These are phyloP conservation scores for Gopherus evgoodei DNA, from an alignment of 2,113 vertebrate genomes.

Conservation along the genomic window DNA sequence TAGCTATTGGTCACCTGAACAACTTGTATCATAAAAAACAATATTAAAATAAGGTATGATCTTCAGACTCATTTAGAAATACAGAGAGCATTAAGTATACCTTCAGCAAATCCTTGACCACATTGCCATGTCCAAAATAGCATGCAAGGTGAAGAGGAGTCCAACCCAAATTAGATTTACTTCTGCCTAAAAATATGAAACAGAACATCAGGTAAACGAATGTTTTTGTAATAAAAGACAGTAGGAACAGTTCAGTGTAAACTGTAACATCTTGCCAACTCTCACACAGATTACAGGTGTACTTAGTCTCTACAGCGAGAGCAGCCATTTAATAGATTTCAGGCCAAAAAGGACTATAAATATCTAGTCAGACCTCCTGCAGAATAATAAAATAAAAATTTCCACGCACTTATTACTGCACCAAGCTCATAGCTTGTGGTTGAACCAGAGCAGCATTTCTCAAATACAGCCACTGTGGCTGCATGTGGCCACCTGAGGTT, in stretches of 20 bases:
- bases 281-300: rapidly evolving
- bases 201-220: not conserved
- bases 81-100: conserved; percentile 66
- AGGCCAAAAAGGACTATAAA: not conserved
- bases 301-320: not conserved
- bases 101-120: conserved; percentile 91
- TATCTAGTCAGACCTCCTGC: not conserved
- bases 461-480: too few relatives aligned
- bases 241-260: not conserved
- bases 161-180: conserved; percentile 87
- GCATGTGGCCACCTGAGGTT: too few relatives aligned
- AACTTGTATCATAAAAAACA: not conserved
- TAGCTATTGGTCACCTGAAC: not conserved
- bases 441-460: not conserved
- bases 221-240: not conserved
- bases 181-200: conserved; percentile 78
- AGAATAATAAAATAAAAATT: not conserved
- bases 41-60: not conserved
- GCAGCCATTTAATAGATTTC: not conserved
- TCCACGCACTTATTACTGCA: not conserved
- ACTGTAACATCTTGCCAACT: not conserved
- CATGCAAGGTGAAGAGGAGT: conserved; percentile 91
- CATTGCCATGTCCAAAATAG: conserved; percentile 87
- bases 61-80: not conserved
- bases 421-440: not conserved